Base-by-base conservation (phyloP, 2,797 vertebrate genomes). In the Furcifer pardalis region DNA sequence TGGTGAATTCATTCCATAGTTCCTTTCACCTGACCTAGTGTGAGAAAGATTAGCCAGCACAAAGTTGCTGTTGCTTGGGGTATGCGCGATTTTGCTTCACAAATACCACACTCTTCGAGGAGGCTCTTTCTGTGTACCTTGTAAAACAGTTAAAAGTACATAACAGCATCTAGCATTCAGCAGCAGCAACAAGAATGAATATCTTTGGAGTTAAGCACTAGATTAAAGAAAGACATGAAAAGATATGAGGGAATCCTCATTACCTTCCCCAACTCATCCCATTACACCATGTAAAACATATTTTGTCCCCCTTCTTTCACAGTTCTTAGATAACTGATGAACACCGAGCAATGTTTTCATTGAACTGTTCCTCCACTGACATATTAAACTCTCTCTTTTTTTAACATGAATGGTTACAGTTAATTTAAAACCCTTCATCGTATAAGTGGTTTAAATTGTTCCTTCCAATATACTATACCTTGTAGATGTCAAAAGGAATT, bases 351-450 rank as follows among this genome's bases (percentile, higher is more conserved):
- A 88, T 85, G 74, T 88, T 89, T 91, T 81, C 82, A 82, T 35
- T 0, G 1, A 87, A 84, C 75, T 89, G 79, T 71, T 90, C 89
- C 87, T 89, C 42, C 63, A 37, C 59, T 84, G 79, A 89, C 85
- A 88, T 84, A 91, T 84, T 77, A 0, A 1, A 72, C 87, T 91
- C 19, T 0, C 15, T 79, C 40, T 81, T 84, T 81, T 37, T 60
- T 52, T 49, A 21, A 75, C 76, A 35, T 0, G 66, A 91, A 83
- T 90, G 89, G 88, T 93, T 93, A 77, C 86, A 91, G 84, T 90
- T 94, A 92, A 92, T 94, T 94, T 92, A 93, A 89, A 92, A 89
- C 87, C 90, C 90, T 93, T 92, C 92, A 91, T 78, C 84, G 90
- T 90, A 56, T 81, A 62, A 82, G 42, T 77, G 32, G 56, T 63